Conservation (phyloP, 1,140 invertebrate genomes). For the Sycophila sp. region DNA sequence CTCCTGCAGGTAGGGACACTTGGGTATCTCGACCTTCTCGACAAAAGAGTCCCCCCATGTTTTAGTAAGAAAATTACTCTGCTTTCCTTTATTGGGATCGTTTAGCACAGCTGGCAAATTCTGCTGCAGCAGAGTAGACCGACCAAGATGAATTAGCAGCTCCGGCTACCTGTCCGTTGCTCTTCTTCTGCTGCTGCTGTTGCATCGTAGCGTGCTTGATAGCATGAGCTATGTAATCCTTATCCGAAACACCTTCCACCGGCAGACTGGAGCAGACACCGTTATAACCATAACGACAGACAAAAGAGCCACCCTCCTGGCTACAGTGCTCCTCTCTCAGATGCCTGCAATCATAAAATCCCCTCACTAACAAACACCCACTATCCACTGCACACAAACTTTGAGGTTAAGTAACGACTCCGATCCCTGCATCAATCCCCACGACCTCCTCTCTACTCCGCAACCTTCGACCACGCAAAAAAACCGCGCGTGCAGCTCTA, state of each 20-base stretch:
- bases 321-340: constrained; percentile 84
- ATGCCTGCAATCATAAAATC: constrained; percentile 69
- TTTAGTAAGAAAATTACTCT: constrained; percentile 94
- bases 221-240: constrained; percentile 89
- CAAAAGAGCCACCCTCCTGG: constrained; percentile 87
- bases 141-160: constrained; percentile 69
- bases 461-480: background rate
- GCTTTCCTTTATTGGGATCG: constrained; percentile 91
- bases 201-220: constrained; percentile 80
- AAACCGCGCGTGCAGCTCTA: background rate
- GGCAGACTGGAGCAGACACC: constrained; percentile 86
- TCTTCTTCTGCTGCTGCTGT: constrained; percentile 61
- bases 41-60: constrained; percentile 97
- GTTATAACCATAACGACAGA: constrained; percentile 91
- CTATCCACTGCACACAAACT: background rate
- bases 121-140: constrained; percentile 84
- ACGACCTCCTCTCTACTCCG: background rate
- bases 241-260: constrained; percentile 87
- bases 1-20: constrained; percentile 84
- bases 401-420: constrained; percentile 6
- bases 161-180: constrained; percentile 58
- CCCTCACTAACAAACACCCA: background rate
- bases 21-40: constrained; percentile 80
- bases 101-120: constrained; percentile 97
- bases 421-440: background rate